phyloP scores from a whole-genome alignment of 2,797 vertebrate species.

The Hozukius guyotensis region DNA sequence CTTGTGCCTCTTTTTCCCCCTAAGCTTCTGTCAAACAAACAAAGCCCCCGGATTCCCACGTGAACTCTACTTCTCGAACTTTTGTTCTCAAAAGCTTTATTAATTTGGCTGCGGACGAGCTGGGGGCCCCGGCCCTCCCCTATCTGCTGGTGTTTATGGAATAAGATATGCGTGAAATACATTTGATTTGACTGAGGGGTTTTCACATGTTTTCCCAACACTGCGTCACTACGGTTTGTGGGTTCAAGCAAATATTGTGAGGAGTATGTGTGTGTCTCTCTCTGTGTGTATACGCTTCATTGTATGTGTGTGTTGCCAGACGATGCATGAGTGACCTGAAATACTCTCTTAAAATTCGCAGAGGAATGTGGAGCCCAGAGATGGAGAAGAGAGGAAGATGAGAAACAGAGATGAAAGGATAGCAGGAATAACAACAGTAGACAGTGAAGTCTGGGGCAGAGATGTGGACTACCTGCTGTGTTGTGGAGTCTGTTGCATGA shows the following conservation, averaged over 20 bases:
- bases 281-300: neutral
- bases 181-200: constrained; percentile 62
- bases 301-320: constrained; percentile 47
- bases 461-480: constrained; percentile 37
- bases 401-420: constrained; percentile 46
- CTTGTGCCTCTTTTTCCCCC: neutral
- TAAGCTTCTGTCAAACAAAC: constrained; percentile 55
- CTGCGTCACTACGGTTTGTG: constrained; percentile 43
- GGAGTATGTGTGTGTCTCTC: constrained; percentile 4
- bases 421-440: constrained; percentile 25
- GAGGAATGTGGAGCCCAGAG: constrained; percentile 68
- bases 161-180: constrained; percentile 68
- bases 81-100: constrained; percentile 61
- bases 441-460: constrained; percentile 14
- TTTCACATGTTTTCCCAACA: constrained; percentile 69
- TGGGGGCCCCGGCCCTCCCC: constrained; percentile 7
- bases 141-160: constrained; percentile 69
- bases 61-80: constrained; percentile 34
- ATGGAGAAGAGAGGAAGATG: constrained; percentile 32
- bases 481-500: constrained; percentile 10
- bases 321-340: constrained; percentile 59
- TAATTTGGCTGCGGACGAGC: constrained; percentile 53
- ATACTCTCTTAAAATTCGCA: constrained; percentile 66
- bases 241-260: constrained; percentile 61
- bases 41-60: constrained; percentile 31